phyloP scores from a whole-genome alignment of 2,888 invertebrate genomes.

The Tuberolachnus salignus region DNA sequence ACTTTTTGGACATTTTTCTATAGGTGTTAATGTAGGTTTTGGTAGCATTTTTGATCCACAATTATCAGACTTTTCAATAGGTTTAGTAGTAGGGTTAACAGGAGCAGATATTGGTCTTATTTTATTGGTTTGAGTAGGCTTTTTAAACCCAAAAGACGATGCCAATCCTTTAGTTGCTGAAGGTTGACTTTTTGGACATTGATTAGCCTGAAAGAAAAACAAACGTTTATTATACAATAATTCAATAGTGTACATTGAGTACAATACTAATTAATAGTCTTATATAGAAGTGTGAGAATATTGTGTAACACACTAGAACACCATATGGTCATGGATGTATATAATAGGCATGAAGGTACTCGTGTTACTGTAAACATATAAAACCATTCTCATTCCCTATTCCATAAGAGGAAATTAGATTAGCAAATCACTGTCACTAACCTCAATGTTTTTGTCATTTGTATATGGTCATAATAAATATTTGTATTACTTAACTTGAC shows the following conservation, averaged over 20 bases:
- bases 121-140: slow-evolving; percentile 65
- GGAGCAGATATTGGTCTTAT: slow-evolving; percentile 46
- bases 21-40: background rate
- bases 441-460: slow-evolving; percentile 34
- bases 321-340: slow-evolving; percentile 41
- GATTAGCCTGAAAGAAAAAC: slow-evolving; percentile 35
- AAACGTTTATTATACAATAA: background rate
- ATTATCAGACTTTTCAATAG: slow-evolving; percentile 1
- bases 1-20: slow-evolving; percentile 30
- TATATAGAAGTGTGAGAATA: slow-evolving; percentile 14
- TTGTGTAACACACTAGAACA: slow-evolving; percentile 40
- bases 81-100: slow-evolving; percentile 2
- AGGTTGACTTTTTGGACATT: slow-evolving; percentile 25
- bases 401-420: slow-evolving; percentile 49
- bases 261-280: background rate
- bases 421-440: slow-evolving; percentile 49
- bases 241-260: background rate
- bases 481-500: background rate
- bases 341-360: background rate
- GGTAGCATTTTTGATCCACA: slow-evolving; percentile 35
- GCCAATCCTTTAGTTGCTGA: slow-evolving; percentile 75
- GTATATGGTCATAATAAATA: slow-evolving; percentile 23
- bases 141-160: slow-evolving; percentile 83
- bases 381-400: slow-evolving; percentile 41
- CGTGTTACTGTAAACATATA: slow-evolving; percentile 26